Evolutionary conservation across 2,797 vertebrate species (phyloP).

Genomic region (Notamacropus eugenii): DNA sequence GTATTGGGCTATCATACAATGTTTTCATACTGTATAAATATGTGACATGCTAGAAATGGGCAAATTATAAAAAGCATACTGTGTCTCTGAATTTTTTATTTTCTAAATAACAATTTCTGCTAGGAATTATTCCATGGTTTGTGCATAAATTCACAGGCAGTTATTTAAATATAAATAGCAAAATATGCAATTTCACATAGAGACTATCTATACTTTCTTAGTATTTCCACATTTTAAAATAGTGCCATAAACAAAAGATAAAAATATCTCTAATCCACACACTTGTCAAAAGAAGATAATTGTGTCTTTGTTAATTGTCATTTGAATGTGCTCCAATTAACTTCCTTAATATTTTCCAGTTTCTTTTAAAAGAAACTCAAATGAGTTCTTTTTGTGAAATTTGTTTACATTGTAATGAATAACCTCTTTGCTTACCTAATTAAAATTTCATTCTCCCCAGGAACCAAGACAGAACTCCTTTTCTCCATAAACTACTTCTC

Average conservation of each 20-base stretch:
- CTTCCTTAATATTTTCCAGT: conserved; percentile 89
- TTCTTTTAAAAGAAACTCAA: conserved; percentile 87
- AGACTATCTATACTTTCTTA: conserved; percentile 83
- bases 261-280: conserved; percentile 95
- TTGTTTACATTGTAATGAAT: conserved; percentile 83
- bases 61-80: conserved; percentile 88
- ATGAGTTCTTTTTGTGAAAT: conserved; percentile 86
- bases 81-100: conserved; percentile 84
- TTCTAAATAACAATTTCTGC: conserved; percentile 88
- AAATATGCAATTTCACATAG: conserved; percentile 85
- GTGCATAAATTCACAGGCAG: conserved; percentile 87
- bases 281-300: conserved; percentile 97
- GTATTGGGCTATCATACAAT: conserved; percentile 74
- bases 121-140: conserved; percentile 87
- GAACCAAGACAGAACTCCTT: conserved; percentile 72
- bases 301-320: conserved; percentile 95
- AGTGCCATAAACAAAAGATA: conserved; percentile 96
- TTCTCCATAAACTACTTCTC: conserved; percentile 52
- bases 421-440: conserved; percentile 85
- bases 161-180: conserved; percentile 91
- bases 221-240: conserved; percentile 85
- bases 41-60: conserved; percentile 84
- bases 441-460: conserved; percentile 77
- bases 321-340: conserved; percentile 93
- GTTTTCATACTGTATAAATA: conserved; percentile 78